These are phyloP conservation scores for Caenorhabditis uteleia DNA, from an alignment of 2,888 invertebrate species.

Conservation along the genomic window DNA sequence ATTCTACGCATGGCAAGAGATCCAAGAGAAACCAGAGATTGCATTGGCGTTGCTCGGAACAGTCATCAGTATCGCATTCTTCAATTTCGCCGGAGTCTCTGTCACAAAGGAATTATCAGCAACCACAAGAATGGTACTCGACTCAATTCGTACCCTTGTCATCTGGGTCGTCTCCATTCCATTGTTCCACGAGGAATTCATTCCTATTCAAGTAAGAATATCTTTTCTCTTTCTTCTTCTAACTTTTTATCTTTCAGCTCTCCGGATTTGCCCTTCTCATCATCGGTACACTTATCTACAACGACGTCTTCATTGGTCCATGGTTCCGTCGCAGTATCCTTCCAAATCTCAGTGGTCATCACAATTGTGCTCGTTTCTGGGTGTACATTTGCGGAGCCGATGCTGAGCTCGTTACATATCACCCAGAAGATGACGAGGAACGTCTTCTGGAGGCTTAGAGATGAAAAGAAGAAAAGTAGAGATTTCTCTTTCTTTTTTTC, in stretches of 20 bases:
- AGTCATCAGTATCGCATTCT: slow-evolving; percentile 82
- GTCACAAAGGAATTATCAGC: slow-evolving; percentile 92
- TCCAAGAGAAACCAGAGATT: slow-evolving; percentile 77
- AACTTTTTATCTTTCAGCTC: no score
- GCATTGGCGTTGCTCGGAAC: slow-evolving; percentile 78
- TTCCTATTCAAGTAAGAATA: slow-evolving; percentile 66
- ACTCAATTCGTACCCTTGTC: slow-evolving; percentile 86
- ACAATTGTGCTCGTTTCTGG: slow-evolving; percentile 34
- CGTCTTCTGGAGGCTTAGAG: slow-evolving; percentile 18
- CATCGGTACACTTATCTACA: slow-evolving; percentile 83
- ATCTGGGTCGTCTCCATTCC: slow-evolving; percentile 85
- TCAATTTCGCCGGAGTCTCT: slow-evolving; percentile 88
- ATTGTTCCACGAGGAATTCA: slow-evolving; percentile 81
- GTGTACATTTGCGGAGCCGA: slow-evolving; percentile 30
- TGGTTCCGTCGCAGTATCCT: slow-evolving; percentile 54
- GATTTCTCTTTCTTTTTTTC: slow-evolving; percentile 4
- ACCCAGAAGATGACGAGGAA: slow-evolving; percentile 30
- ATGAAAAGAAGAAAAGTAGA: no score
- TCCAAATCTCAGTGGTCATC: slow-evolving; percentile 23
- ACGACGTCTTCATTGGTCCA: slow-evolving; percentile 68
- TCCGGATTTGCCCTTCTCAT: slow-evolving; percentile 82
- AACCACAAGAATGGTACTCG: slow-evolving; percentile 87
- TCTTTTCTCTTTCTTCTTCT: not conserved
- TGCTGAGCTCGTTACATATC: slow-evolving; percentile 31
- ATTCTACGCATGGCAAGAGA: slow-evolving; percentile 84